Percentiles rank a stretch among this genome's conserved stretches.
phyloP scores from a whole-genome alignment of 2,113 vertebrate genomes.

The Dinomys branickii region DNA sequence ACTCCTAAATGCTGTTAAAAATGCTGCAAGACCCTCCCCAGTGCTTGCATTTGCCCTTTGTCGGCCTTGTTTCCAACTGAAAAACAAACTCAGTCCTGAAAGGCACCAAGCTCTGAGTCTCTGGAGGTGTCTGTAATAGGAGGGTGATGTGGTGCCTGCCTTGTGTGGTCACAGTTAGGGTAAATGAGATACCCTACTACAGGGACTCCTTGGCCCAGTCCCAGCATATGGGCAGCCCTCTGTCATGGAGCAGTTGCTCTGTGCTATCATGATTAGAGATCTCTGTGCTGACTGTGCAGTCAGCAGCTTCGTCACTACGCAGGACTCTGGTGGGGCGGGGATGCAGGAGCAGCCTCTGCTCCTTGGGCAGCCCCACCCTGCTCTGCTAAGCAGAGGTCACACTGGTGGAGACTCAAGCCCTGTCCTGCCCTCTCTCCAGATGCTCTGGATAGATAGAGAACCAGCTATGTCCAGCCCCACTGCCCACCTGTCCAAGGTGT shows the following conservation, averaged over 20 bases:
- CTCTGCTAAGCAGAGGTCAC: neutral
- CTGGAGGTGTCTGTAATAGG: neutral
- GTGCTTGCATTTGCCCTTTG: neutral
- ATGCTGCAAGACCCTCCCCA: rapidly evolving
- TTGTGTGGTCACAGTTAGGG: neutral
- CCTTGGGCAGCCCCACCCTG: rapidly evolving
- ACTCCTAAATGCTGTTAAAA: neutral
- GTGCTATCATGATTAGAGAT: neutral
- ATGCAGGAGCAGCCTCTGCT: neutral
- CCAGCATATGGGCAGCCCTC: neutral
- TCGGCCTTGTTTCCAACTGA: neutral
- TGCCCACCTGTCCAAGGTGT: neutral
- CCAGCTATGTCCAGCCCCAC: neutral
- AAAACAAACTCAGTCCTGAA: neutral
- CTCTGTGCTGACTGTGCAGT: rapidly evolving
- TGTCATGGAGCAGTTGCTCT: neutral
- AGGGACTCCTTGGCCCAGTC: no score
- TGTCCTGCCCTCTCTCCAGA: neutral
- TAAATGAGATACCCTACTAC: neutral
- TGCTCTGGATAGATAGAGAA: neutral
- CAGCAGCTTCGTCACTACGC: neutral
- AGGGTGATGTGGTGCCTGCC: neutral
- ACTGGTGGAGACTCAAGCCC: neutral
- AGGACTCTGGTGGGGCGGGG: neutral
- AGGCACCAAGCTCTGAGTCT: neutral